A percentile compares a stretch with the other conserved stretches of the same genome.
Evolutionary conservation across 92 coral and sea anemone genomes (phyloP).

Genomic region (Pocillopora grandis): DNA sequence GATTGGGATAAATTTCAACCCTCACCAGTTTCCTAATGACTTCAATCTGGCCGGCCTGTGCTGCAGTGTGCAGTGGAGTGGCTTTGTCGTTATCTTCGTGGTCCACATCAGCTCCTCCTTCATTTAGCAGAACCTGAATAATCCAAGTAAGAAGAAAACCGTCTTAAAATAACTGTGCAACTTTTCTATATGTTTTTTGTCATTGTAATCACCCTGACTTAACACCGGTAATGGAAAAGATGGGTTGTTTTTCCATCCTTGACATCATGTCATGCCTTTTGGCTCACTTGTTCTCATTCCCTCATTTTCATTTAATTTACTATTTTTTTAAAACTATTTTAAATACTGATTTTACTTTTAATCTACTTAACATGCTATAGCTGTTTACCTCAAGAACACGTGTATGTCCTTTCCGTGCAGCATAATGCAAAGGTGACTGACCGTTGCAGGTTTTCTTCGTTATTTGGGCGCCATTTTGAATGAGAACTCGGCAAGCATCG

Average conservation of each 20-base stretch:
- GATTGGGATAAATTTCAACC: background rate
- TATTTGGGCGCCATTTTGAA: slow-evolving; percentile 67
- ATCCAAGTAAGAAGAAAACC: background rate
- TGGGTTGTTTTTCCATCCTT: too few species aligned
- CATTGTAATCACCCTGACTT: too few species aligned
- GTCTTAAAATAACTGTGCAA: too few species aligned
- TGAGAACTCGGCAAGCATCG: slow-evolving; percentile 67
- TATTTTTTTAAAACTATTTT: background rate
- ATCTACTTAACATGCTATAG: background rate
- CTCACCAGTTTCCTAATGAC: slow-evolving; percentile 66
- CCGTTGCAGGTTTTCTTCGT: slow-evolving; percentile 58
- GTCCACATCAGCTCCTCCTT: slow-evolving; percentile 67
- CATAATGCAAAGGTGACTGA: slow-evolving; percentile 75
- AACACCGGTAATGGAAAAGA: too few species aligned
- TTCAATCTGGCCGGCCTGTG: slow-evolving; percentile 59
- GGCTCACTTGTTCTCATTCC: too few species aligned
- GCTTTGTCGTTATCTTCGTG: slow-evolving; percentile 73
- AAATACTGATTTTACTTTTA: too few species aligned
- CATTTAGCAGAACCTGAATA: slow-evolving; percentile 64
- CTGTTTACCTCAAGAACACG: slow-evolving; percentile 60
- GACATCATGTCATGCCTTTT: too few species aligned
- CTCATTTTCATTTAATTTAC: too few species aligned
- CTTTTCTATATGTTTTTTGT: too few species aligned
- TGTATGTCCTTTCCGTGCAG: slow-evolving; percentile 63
- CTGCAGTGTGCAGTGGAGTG: slow-evolving; percentile 81